Evolutionary conservation across 2,113 vertebrate genomes (phyloP).

Genomic region (Xiphophorus maculatus): DNA sequence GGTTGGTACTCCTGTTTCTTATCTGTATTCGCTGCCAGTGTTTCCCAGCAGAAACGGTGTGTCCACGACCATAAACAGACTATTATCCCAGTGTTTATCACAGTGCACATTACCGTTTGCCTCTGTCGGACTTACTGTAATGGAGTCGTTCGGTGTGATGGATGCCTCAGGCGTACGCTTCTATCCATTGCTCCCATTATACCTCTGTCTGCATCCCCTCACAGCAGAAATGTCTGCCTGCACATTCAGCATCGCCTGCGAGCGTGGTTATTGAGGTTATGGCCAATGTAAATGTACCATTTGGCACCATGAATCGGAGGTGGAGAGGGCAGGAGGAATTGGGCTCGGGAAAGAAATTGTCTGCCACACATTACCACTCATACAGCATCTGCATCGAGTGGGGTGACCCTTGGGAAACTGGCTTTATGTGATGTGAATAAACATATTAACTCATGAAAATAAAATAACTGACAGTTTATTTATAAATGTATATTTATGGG

Average conservation of each 20-base stretch:
- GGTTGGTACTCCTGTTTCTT: slow-evolving; percentile 60
- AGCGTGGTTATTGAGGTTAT: slow-evolving; percentile 74
- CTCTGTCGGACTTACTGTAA: slow-evolving; percentile 80
- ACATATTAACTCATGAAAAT: slow-evolving; percentile 19
- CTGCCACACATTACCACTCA: slow-evolving; percentile 29
- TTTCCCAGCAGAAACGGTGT: slow-evolving; percentile 75
- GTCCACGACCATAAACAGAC: slow-evolving; percentile 78
- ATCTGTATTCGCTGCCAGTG: slow-evolving; percentile 72
- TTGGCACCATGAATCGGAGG: slow-evolving; percentile 67
- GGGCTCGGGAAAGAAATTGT: slow-evolving; percentile 50
- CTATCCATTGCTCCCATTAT: slow-evolving; percentile 73
- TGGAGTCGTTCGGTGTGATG: slow-evolving; percentile 80
- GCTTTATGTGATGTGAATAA: slow-evolving; percentile 37
- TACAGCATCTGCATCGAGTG: slow-evolving; percentile 12
- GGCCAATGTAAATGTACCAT: slow-evolving; percentile 77
- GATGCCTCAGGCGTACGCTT: slow-evolving; percentile 71
- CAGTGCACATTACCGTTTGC: slow-evolving; percentile 75
- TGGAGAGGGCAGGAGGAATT: slow-evolving; percentile 60
- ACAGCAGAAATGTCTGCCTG: slow-evolving; percentile 63
- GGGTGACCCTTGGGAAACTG: slow-evolving; percentile 8
- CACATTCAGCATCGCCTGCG: slow-evolving; percentile 58
- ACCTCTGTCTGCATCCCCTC: slow-evolving; percentile 63
- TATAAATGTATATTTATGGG: slow-evolving; percentile 4
- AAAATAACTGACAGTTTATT: slow-evolving; percentile 17
- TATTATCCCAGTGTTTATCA: slow-evolving; percentile 80